Percentiles rank a stretch among this genome's conserved stretches.
Conservation (phyloP, 1,140 invertebrate genomes). For the Steinernema feltiae region DNA sequence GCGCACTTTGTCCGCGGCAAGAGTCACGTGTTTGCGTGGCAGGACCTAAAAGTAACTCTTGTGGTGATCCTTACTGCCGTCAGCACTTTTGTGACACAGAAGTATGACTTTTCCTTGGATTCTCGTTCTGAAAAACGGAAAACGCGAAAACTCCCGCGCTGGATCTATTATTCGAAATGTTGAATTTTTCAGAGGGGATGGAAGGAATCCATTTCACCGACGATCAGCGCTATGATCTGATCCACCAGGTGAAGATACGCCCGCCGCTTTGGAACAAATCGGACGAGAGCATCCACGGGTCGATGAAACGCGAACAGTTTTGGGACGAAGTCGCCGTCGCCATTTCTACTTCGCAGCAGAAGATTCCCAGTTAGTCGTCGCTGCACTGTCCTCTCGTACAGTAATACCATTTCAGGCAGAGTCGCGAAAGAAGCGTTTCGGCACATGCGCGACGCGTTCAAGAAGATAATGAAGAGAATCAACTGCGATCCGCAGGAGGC, state of each 20-base stretch:
- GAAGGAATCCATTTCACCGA: background rate
- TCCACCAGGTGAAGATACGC: background rate
- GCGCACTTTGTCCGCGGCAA: too few relatives aligned
- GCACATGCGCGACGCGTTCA: background rate
- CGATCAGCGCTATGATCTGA: background rate
- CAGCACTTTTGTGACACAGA: too few relatives aligned
- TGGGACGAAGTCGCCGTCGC: conserved; percentile 7
- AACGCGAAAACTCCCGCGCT: too few relatives aligned
- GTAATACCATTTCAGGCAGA: background rate
- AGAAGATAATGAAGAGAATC: background rate
- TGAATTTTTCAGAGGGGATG: background rate
- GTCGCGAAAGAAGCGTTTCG: conserved; percentile 4
- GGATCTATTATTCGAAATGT: too few relatives aligned
- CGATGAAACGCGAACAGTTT: background rate
- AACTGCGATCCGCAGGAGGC: background rate
- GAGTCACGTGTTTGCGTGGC: too few relatives aligned
- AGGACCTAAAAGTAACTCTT: too few relatives aligned
- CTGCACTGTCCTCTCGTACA: background rate
- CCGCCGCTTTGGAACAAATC: background rate
- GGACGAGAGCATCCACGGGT: background rate
- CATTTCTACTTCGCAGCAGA: background rate
- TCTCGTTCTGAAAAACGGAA: too few relatives aligned
- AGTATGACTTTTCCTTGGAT: too few relatives aligned
- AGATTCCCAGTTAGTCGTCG: background rate
- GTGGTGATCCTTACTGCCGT: too few relatives aligned